These are phyloP conservation scores for Scotopteryx bipunctaria DNA, from an alignment of 2,888 invertebrate species.

Conservation along the genomic window DNA sequence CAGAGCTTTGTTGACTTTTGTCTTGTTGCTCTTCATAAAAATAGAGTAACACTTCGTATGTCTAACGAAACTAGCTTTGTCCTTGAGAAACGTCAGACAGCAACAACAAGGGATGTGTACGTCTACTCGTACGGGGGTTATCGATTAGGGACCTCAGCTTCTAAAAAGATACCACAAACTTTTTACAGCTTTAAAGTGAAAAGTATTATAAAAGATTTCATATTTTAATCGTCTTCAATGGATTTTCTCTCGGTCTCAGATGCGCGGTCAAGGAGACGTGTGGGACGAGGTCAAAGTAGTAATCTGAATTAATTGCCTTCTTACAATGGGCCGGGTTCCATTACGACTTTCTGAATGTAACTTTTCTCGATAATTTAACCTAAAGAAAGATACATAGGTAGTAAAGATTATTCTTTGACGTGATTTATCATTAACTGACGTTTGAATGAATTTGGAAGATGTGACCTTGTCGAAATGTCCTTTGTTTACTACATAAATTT, in stretches of 20 bases:
- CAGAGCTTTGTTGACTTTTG: conserved; percentile 13
- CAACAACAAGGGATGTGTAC: conserved; percentile 28
- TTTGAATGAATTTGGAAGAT: not conserved
- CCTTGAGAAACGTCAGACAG: conserved; percentile 39
- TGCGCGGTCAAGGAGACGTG: conserved; percentile 42
- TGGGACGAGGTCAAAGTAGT: conserved; percentile 59
- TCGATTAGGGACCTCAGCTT: conserved; percentile 40
- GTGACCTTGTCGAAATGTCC: not conserved
- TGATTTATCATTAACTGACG: no score
- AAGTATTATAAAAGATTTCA: not conserved
- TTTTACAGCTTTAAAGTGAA: conserved; percentile 5
- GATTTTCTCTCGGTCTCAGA: conserved; percentile 42
- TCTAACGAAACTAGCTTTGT: conserved; percentile 48
- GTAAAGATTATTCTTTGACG: not conserved
- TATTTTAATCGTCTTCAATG: conserved; percentile 35
- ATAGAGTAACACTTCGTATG: conserved; percentile 4
- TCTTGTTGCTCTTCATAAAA: conserved; percentile 4
- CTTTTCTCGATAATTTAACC: not conserved
- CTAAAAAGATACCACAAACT: conserved; percentile 14
- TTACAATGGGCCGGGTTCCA: conserved; percentile 44
- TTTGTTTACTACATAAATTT: not conserved
- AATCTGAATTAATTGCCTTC: conserved; percentile 64
- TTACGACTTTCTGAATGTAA: conserved; percentile 22
- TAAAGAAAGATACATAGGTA: not conserved
- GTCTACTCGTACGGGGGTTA: conserved; percentile 28